Evolutionary conservation across 92 coral and sea anemone species (phyloP).

Genomic region (Zoanthus sociatus): DNA sequence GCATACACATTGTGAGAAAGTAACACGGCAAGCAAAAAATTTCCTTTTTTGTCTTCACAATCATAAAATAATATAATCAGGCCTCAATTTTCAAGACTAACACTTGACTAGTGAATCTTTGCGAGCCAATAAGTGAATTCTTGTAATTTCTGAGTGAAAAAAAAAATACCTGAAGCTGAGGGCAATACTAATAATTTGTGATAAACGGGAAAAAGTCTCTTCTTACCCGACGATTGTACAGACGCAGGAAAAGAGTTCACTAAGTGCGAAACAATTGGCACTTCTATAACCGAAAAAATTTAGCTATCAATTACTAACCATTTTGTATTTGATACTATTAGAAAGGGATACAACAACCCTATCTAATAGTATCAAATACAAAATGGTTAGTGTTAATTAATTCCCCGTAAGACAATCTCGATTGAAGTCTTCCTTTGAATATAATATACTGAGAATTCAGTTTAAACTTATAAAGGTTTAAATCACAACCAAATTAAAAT

Average conservation of each 20-base stretch:
- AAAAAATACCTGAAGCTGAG: too few relatives aligned
- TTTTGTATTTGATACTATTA: conserved; percentile 20
- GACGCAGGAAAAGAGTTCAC: conserved; percentile 35
- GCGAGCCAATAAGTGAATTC: too few relatives aligned
- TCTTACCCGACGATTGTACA: conserved; percentile 53
- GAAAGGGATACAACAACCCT: not conserved
- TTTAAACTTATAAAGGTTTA: conserved; percentile 30
- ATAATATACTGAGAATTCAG: conserved; percentile 27
- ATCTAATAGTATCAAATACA: conserved; percentile 22
- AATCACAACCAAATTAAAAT: conserved; percentile 38
- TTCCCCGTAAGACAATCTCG: conserved; percentile 20
- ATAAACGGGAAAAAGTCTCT: conserved; percentile 42
- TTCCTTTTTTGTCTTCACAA: too few relatives aligned
- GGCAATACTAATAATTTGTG: too few relatives aligned
- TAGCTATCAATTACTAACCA: not conserved
- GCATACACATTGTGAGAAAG: too few relatives aligned
- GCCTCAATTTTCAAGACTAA: too few relatives aligned
- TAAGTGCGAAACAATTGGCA: too few relatives aligned
- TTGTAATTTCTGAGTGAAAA: conserved; percentile 20
- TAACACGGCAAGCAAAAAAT: too few relatives aligned
- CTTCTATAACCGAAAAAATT: too few relatives aligned
- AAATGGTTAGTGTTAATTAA: conserved; percentile 20
- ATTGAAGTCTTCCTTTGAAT: conserved; percentile 8
- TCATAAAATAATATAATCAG: too few relatives aligned
- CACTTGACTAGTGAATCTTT: too few relatives aligned